These are phyloP conservation scores for Rhorus exstirpatorius DNA, from an alignment of 2,888 invertebrate genomes.

Conservation along the genomic window DNA sequence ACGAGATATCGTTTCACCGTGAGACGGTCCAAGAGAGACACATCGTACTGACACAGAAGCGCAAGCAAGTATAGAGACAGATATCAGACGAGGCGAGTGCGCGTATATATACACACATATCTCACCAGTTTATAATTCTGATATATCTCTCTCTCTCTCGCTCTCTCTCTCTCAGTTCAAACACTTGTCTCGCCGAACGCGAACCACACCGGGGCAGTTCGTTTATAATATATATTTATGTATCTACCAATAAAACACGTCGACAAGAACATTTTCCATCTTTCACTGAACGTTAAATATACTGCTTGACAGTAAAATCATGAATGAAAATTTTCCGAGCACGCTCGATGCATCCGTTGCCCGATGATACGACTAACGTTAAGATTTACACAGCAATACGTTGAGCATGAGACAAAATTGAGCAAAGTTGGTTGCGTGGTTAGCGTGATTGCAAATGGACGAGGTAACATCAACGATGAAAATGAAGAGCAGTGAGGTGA, in stretches of 20 bases:
- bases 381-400: too few relatives aligned
- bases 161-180: conserved; percentile 68
- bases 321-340: neutral
- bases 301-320: conserved; percentile 11
- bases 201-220: conserved; percentile 51
- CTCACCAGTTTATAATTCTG: conserved; percentile 60
- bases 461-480: conserved; percentile 1
- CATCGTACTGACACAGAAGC: conserved; percentile 47
- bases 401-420: neutral
- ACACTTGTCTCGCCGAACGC: conserved; percentile 66
- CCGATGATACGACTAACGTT: too few relatives aligned
- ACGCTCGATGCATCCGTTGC: neutral
- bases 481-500: conserved; percentile 44
- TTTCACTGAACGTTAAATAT: conserved; percentile 34
- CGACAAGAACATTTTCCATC: neutral
- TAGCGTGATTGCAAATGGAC: neutral
- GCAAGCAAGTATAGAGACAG: conserved; percentile 52
- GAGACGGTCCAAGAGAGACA: conserved; percentile 51
- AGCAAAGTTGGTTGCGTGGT: neutral
- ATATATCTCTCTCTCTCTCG: conserved; percentile 68
- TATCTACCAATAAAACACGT: conserved; percentile 20
- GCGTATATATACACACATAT: conserved; percentile 40
- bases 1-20: conserved; percentile 60
- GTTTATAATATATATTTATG: conserved; percentile 23
- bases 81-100: conserved; percentile 55